Base-by-base conservation (phyloP, 2,888 invertebrate species). In the Saturnia japonica region DNA sequence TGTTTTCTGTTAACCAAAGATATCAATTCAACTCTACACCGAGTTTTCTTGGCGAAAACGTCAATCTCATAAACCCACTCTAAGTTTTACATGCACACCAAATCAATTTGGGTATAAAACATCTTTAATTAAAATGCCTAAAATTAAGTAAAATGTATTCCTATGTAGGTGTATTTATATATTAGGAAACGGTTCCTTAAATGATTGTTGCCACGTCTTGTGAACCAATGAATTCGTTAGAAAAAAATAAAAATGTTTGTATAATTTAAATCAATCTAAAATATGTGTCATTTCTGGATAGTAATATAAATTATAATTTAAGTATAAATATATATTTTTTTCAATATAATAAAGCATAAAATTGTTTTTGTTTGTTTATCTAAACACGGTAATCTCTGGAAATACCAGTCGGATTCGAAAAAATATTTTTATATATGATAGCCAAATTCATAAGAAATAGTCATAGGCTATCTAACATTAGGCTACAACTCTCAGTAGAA, bases 141-240 rank as follows among this genome's bases (percentile, higher is more conserved):
- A 64, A 64, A n/a, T 64, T 64, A 64, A n/a, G 40, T n/a, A 40
- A 64, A 40, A 40, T n/a, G 57, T 60, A 28, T 60, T 28, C 28
- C 14, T 60, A 60, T 60, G 64, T 64, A 64, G 64, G 64, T 64
- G 60, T 40, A n/a, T 62, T 64, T 40, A n/a, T 62, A n/a, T 64
- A 40, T 40, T 64, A 40, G 6, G 40, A 64, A 64, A 64, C 64
- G 40, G 40, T 16, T 34, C 40, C 64, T 40, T 40, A 40, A 40
- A 40, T 64, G 40, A 40, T 64, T n/a, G 19, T 40, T 8, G 64
- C 40, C 40, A 16, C n/a, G 40, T n/a, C 9, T 64, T 40, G 57
- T 12, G 28, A 6, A 28, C 57, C 28, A 28, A 0, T 28, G 19
- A 60, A 28, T 60, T 28, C 6, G 14, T 60, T 60, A 28, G 14